A percentile compares a stretch with the other conserved stretches of the same genome.
Evolutionary conservation across 2,888 invertebrate species (phyloP).

Genomic region (Agrochola macilenta): DNA sequence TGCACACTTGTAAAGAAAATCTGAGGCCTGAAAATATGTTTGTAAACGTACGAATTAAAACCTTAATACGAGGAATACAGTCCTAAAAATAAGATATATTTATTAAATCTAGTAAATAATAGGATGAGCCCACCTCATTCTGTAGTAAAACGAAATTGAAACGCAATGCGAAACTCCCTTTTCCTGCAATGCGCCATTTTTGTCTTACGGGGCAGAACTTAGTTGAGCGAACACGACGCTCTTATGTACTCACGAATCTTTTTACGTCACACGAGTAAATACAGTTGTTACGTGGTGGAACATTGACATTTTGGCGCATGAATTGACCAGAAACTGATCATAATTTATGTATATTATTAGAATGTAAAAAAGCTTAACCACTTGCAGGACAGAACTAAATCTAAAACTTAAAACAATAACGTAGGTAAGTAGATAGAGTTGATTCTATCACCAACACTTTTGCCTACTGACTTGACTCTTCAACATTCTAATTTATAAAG

Average conservation of each 20-base stretch:
- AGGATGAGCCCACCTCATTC: background rate
- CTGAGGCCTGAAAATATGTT: background rate
- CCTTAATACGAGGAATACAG: background rate
- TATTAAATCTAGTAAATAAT: slow-evolving; percentile 14
- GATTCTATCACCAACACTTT: background rate
- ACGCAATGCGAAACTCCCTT: slow-evolving; percentile 50
- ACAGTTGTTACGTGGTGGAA: background rate
- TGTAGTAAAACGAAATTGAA: slow-evolving; percentile 19
- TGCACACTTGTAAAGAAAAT: background rate
- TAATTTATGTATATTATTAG: background rate
- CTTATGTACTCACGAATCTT: slow-evolving; percentile 6
- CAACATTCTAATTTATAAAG: background rate
- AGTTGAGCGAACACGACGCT: slow-evolving; percentile 10
- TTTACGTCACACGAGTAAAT: slow-evolving; percentile 1
- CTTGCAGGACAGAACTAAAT: background rate
- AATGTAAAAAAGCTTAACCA: background rate
- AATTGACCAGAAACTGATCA: background rate
- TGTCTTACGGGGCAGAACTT: slow-evolving; percentile 39
- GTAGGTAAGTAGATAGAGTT: background rate
- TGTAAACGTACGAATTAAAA: slow-evolving; percentile 13
- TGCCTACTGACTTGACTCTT: background rate
- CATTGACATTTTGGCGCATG: background rate
- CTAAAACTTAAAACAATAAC: background rate
- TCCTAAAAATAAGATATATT: slow-evolving; percentile 8
- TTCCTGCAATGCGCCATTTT: slow-evolving; percentile 66